Conservation (phyloP, 2,797 vertebrate genomes). For the Prionace glauca region DNA sequence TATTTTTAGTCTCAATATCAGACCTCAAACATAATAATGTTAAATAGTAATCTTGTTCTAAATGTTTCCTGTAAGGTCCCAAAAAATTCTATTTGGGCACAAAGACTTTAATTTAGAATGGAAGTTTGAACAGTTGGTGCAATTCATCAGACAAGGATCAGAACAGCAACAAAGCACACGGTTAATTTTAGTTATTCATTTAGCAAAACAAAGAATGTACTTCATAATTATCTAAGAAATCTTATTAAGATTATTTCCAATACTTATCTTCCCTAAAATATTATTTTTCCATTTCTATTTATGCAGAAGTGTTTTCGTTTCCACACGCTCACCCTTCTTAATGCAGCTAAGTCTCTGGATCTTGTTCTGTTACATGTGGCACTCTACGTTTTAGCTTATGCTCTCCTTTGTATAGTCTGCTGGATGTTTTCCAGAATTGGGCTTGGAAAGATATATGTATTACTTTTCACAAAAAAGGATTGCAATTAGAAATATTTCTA, state of each 20-base stretch:
- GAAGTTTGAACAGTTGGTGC: not conserved
- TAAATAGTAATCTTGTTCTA: not conserved
- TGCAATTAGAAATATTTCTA: not conserved
- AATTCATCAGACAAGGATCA: not conserved
- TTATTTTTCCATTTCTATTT: not conserved
- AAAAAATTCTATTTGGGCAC: not conserved
- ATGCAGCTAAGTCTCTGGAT: not conserved
- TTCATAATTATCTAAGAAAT: not conserved
- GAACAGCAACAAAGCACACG: not conserved
- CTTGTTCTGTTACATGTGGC: not conserved
- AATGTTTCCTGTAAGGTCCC: not conserved
- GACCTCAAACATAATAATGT: not conserved
- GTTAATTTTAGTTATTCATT: not conserved
- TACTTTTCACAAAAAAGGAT: not conserved
- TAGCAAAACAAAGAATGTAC: not conserved
- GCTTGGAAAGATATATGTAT: not conserved
- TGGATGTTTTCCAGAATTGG: not conserved
- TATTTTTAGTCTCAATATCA: no score
- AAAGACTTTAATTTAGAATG: not conserved
- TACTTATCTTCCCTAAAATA: not conserved
- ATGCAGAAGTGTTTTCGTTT: not conserved
- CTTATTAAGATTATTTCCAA: not conserved
- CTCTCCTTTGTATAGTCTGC: not conserved
- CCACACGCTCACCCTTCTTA: not conserved
- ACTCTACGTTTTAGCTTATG: not conserved